Conservation (phyloP, 2,797 vertebrate genomes). For the Sebastes nivosus region DNA sequence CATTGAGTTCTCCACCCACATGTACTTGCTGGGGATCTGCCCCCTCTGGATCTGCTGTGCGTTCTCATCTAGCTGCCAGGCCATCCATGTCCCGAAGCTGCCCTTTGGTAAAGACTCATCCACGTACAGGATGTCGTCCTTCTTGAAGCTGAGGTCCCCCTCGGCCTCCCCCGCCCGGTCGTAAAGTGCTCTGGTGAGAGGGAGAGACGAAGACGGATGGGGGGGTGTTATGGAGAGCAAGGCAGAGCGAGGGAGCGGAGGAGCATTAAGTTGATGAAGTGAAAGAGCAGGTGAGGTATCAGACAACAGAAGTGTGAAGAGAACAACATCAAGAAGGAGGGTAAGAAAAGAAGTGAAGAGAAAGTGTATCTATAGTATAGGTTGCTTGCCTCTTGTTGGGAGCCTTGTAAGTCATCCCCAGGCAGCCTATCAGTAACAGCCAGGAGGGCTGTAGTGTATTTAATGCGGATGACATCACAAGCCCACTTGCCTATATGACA, state of each 20-base stretch:
- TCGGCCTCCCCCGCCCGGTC: slow-evolving; percentile 91
- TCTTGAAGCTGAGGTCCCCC: slow-evolving; percentile 95
- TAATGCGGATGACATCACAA: slow-evolving; percentile 78
- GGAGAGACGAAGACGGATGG: slow-evolving; percentile 38
- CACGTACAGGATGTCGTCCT: slow-evolving; percentile 97
- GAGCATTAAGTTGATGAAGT: slow-evolving; percentile 41
- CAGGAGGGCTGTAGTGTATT: slow-evolving; percentile 64
- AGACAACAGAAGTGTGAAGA: slow-evolving; percentile 10
- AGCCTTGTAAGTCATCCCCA: slow-evolving; percentile 50
- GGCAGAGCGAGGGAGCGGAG: neutral
- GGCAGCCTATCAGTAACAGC: slow-evolving; percentile 59
- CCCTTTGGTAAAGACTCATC: slow-evolving; percentile 96
- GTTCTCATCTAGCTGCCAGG: slow-evolving; percentile 97
- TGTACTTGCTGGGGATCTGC: slow-evolving; percentile 97
- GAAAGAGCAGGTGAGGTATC: slow-evolving; percentile 28
- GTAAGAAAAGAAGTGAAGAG: slow-evolving; percentile 8
- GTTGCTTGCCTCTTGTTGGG: slow-evolving; percentile 24
- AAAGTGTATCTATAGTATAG: slow-evolving; percentile 21
- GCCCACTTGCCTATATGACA: slow-evolving; percentile 66
- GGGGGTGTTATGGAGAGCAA: slow-evolving; percentile 17
- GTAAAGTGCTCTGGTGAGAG: slow-evolving; percentile 90
- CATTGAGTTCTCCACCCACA: slow-evolving; percentile 81
- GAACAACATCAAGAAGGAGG: slow-evolving; percentile 36
- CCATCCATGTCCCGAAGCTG: slow-evolving; percentile 96
- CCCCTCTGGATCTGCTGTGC: slow-evolving; percentile 96